Evolutionary conservation across 35 echinoderm and acorn worm species (phyloP), one percentile per base, ranked within the genome.

Genomic region (Stichopus chloronotus): DNA sequence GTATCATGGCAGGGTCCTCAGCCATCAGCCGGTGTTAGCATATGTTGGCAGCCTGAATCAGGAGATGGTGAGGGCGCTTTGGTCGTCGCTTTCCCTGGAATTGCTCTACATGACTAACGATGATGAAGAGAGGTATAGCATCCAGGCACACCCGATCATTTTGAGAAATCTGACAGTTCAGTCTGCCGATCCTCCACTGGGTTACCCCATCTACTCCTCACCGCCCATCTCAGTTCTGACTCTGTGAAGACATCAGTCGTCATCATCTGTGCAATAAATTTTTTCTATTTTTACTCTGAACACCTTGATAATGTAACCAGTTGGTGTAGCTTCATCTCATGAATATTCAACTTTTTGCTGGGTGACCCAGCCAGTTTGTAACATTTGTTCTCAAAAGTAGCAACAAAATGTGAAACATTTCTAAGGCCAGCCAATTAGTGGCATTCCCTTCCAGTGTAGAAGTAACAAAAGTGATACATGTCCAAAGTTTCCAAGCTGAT

Each of bases 81-180:
- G 97, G 97, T 92, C 97, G 3, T 96, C 95, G 0, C 86, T 96
- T 8, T 93, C 95, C 5, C 82, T 96, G 63, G 97, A 99, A 78
- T 78, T 99, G 12, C 92, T 99, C 17, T 99, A 99, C 92, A 96
- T 96, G 93, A 99, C 97, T 81, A 99, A 99, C 79, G 97, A 99
- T 79, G 97, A 99, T 81, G 97, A 99, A 74, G 97, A 99, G 76
- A 87, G 95, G 55, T 98, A 98, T 92, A 99, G 95, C 88, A 96
- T 96, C 59, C 95, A 96, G 85, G 97, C 97, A 12, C 95, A 99
- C 71, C 97, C 95, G 12, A 83, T 93, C 16, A 86, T 99, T 21
- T 78, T 99, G 55, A 86, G 97, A 43, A 99, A 99, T 71, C 92
- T 99, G 22, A 99, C 97, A 0, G 87, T 96, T 9, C 97, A 99